Percentiles rank a stretch among this genome's conserved stretches.
Conservation (phyloP, 2,113 vertebrate genomes). For the Festucalex cinctus region DNA sequence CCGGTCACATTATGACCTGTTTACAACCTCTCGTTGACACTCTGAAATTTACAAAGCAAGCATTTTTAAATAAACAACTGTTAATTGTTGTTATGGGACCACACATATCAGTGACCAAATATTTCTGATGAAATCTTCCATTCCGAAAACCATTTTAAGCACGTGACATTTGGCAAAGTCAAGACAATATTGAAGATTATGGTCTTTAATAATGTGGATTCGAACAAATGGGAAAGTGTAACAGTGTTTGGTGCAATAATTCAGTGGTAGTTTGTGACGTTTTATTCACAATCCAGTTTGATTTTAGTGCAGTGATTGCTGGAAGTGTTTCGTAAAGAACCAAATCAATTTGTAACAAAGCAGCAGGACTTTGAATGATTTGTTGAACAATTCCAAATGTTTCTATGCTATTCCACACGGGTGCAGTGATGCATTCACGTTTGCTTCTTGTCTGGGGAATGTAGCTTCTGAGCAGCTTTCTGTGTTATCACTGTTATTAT, state of each 20-base stretch:
- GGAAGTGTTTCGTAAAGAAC: neutral
- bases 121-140: conserved; percentile 38
- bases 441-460: conserved; percentile 63
- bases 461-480: conserved; percentile 58
- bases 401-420: neutral
- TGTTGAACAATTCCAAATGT: neutral
- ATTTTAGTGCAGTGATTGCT: neutral
- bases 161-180: conserved; percentile 27
- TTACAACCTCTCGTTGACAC: conserved; percentile 3
- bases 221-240: neutral
- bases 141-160: conserved; percentile 15
- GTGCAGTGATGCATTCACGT: conserved; percentile 56
- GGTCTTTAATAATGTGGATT: neutral
- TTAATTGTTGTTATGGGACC: neutral
- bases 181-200: conserved; percentile 7
- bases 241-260: conserved; percentile 29
- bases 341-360: neutral
- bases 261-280: conserved; percentile 10
- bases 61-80: neutral
- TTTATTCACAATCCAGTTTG: neutral
- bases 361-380: neutral
- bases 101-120: conserved; percentile 31
- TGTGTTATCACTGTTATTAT: conserved; percentile 42
- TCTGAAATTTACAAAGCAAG: conserved; percentile 12
- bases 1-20: neutral